Evolutionary conservation across 1,140 invertebrate genomes (phyloP), one percentile per base, ranked within the genome.

Genomic region (Batillaria attramentaria): DNA sequence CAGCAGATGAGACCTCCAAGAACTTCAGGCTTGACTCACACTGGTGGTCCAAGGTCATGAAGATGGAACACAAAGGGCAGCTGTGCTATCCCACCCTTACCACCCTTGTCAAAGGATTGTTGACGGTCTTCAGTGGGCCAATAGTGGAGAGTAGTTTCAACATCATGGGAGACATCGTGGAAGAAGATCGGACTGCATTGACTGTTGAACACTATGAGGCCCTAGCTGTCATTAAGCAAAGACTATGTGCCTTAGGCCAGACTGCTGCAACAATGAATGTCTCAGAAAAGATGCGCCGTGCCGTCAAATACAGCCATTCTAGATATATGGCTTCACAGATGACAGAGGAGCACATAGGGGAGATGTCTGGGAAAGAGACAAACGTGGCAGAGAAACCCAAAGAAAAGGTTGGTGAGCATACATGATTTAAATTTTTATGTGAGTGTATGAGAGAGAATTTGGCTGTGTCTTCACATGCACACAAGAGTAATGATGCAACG

Each of bases 321-420:
- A n/a, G n/a, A n/a, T n/a, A n/a, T n/a, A n/a, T n/a, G n/a, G n/a
- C n/a, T n/a, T n/a, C n/a, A n/a, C n/a, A n/a, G n/a, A n/a, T n/a
- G n/a, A n/a, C n/a, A n/a, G n/a, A n/a, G n/a, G n/a, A n/a, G n/a
- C n/a, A n/a, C n/a, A n/a, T n/a, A n/a, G n/a, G n/a, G n/a, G n/a
- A n/a, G n/a, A n/a, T n/a, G n/a, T n/a, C n/a, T n/a, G n/a, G n/a
- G n/a, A n/a, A n/a, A 81, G 35, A 76, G 84, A 16, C 84, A 87
- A 46, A 81, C 75, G 13, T 85, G 87, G 75, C 70, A 70, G 0
- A 80, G 72, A 28, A 84, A 86, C 46, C 72, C 81, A 4, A 82
- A 83, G 37, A 82, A 84, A 18, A 86, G 87, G 72, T 85, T 83
- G 72, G 74, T 83, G 46, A 86, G 86, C 31, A 84, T 86, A 37